Evolutionary conservation across 2,797 vertebrate species (phyloP), one percentile per base, ranked within the genome.

Genomic region (Enteromius afrohamiltoni): DNA sequence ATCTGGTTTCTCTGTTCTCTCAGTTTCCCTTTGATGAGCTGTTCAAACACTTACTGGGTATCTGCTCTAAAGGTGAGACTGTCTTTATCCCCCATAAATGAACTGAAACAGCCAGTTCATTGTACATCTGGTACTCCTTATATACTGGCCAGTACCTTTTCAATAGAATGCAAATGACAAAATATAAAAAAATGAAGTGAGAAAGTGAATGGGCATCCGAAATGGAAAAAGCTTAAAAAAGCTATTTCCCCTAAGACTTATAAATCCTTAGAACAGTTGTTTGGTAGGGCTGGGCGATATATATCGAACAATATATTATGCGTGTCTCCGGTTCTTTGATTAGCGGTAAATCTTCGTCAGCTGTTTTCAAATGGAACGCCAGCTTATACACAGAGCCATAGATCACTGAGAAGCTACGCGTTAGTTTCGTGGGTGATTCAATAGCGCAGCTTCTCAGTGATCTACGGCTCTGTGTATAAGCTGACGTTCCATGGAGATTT

Each of bases 21-120:
- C 98, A 99, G 92, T 99, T 99, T 84, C 98, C 98, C 0, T 99
- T 99, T 92, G 95, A 96, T 89, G 96, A 99, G 77, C 96, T 99
- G 74, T 98, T 98, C 89, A 96, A 97, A 40, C 95, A 97, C 67
- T 94, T 99, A 90, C 94, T 99, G n/a, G 97, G 97, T 2, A 96
- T 99, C 92, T 96, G 93, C 45, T 92, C 93, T 84, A 93, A 94
- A 91, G 97, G 98, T 98, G 92, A 93, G 83, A 45, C 0, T 4
- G 1, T 79, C 26, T 53, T 65, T 17, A 31, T 37, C 16, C n/a
- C 73, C 53, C 53, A 31, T 31, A 53, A 40, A 37, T 29, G 23
- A 26, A 40, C 76, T 29, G 40, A 26, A 3, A 40, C 74, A 58
- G 73, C 31, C 51, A 40, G n/a, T 58, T 58, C 7, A 40, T 51